A percentile compares a stretch with the other conserved stretches of the same genome.
Conservation (phyloP, 1,140 invertebrate genomes). For the Diorhabda carinulata region DNA sequence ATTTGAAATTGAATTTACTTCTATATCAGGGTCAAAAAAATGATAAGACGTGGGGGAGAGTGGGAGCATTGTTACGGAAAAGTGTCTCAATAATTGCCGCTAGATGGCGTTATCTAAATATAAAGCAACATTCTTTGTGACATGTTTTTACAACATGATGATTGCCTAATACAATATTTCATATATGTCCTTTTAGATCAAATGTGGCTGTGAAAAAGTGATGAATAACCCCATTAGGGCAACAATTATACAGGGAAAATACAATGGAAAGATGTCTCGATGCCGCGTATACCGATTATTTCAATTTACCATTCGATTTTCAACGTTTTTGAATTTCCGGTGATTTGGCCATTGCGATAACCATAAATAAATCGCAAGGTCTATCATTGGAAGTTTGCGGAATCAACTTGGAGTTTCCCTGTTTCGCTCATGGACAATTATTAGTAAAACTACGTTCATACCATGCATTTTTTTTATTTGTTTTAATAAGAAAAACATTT, state of each 20-base stretch:
- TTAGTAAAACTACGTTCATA: too few relatives aligned
- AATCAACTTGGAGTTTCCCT: not conserved
- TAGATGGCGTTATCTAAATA: too few relatives aligned
- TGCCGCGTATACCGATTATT: not conserved
- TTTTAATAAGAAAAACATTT: too few relatives aligned
- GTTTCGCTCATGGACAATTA: not conserved
- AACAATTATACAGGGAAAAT: not conserved
- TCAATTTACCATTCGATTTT: not conserved
- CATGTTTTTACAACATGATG: too few relatives aligned
- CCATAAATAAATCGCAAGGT: not conserved
- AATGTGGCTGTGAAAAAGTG: not conserved
- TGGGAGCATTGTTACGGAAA: too few relatives aligned
- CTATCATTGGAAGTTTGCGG: not conserved
- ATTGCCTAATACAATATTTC: too few relatives aligned
- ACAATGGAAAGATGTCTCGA: not conserved
- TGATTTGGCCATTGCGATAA: not conserved
- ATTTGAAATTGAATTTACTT: too few relatives aligned
- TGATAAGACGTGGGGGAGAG: too few relatives aligned
- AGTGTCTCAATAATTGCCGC: too few relatives aligned
- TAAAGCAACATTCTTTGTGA: too few relatives aligned
- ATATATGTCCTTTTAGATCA: not conserved
- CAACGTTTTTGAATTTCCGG: not conserved
- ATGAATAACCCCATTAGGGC: not conserved
- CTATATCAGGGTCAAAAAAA: too few relatives aligned
- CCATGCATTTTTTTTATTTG: too few relatives aligned